These are phyloP conservation scores for Gadus chalcogrammus DNA, from an alignment of 2,113 vertebrate species.

Conservation along the genomic window DNA sequence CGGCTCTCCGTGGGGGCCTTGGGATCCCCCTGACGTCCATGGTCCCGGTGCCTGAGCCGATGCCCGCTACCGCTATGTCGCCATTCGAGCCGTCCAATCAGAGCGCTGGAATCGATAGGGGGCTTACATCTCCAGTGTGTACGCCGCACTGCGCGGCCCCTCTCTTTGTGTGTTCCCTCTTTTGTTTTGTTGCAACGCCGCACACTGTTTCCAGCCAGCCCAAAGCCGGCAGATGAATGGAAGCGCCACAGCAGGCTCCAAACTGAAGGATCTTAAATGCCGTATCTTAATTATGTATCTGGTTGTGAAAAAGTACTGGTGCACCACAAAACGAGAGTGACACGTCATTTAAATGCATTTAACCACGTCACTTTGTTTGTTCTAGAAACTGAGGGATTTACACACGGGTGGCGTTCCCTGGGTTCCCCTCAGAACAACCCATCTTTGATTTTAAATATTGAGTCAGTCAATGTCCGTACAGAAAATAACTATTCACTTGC, in stretches of 20 bases:
- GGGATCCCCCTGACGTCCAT: slow-evolving; percentile 52
- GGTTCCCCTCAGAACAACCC: slow-evolving; percentile 4
- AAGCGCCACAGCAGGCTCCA: not conserved
- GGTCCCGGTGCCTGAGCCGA: slow-evolving; percentile 24
- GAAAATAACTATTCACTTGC: no score
- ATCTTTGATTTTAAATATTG: slow-evolving; percentile 22
- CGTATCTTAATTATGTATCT: slow-evolving; percentile 58
- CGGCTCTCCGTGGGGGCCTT: slow-evolving; percentile 42
- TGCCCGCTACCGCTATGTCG: slow-evolving; percentile 25
- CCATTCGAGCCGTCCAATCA: slow-evolving; percentile 44
- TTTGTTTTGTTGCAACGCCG: no score
- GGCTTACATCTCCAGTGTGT: no score
- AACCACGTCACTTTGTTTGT: slow-evolving; percentile 19
- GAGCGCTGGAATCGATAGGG: slow-evolving; percentile 55
- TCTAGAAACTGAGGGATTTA: slow-evolving; percentile 36
- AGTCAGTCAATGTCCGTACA: no score
- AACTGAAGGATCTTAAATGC: slow-evolving; percentile 32
- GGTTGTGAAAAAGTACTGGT: slow-evolving; percentile 40
- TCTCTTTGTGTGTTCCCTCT: no score
- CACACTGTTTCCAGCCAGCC: not conserved
- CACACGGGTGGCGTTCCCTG: slow-evolving; percentile 23
- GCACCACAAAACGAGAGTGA: slow-evolving; percentile 16
- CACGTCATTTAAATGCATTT: slow-evolving; percentile 50
- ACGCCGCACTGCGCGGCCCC: no score
- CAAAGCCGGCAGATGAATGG: not conserved